Percentiles rank a stretch among this genome's conserved stretches.
Conservation (phyloP, 2,797 vertebrate species). For the Amblyopsis hoosieri region DNA sequence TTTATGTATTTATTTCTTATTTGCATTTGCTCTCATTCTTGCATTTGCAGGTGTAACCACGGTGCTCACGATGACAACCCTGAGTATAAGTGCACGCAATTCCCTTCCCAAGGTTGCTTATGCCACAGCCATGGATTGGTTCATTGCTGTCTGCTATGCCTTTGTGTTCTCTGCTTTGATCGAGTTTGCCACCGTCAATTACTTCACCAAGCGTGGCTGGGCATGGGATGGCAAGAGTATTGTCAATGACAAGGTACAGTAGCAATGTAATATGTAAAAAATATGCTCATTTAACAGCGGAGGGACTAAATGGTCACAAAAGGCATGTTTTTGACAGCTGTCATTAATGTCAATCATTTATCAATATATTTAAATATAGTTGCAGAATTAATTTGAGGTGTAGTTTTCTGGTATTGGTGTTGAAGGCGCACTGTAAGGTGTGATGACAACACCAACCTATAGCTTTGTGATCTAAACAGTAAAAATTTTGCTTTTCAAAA, state of each 20-base stretch:
- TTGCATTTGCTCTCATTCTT: neutral
- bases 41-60: slow-evolving; percentile 90
- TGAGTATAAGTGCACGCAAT: slow-evolving; percentile 96
- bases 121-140: slow-evolving; percentile 99
- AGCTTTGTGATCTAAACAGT: too few relatives aligned
- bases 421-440: too few relatives aligned
- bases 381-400: too few relatives aligned
- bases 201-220: slow-evolving; percentile 98
- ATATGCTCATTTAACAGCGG: neutral
- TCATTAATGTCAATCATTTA: too few relatives aligned
- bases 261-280: slow-evolving; percentile 58
- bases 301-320: too few relatives aligned
- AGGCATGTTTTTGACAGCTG: too few relatives aligned
- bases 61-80: slow-evolving; percentile 96
- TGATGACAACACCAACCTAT: too few relatives aligned
- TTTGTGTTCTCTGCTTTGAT: slow-evolving; percentile 98
- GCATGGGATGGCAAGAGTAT: slow-evolving; percentile 98
- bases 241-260: slow-evolving; percentile 89
- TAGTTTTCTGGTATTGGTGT: too few relatives aligned
- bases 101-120: slow-evolving; percentile 99
- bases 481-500: too few relatives aligned
- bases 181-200: slow-evolving; percentile 98
- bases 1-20: neutral
- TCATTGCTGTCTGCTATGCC: slow-evolving; percentile 97
- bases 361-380: too few relatives aligned